Evolutionary conservation across 53 echinoderm and acorn worm species (phyloP), one percentile per base, ranked within the genome.

Genomic region (Antedon mediterranea): DNA sequence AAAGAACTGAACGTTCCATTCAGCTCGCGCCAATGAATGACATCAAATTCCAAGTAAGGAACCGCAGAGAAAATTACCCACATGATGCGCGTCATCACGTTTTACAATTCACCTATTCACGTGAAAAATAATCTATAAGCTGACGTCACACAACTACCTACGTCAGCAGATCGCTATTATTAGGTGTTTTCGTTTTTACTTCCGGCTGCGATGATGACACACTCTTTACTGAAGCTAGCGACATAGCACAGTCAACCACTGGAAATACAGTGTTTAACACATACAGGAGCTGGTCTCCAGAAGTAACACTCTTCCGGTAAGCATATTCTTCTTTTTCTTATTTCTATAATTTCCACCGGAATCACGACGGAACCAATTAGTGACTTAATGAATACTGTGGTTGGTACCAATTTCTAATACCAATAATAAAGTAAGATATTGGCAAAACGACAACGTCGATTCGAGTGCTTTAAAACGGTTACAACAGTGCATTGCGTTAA

Each of bases 1-100:
- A 37, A 37, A 4, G 37, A 4, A 6, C 37, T 37, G 37, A 11
- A 37, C n/a, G n/a, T n/a, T n/a, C n/a, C 41, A 57, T 18, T 57
- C 57, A 15, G 57, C 57, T 26, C 57, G 57, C 57, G 57, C 15
- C 23, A 18, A 18, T 57, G 57, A 57, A 57, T 57, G 57, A 57
- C 57, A 57, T 57, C 57, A 57, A 57, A 57, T 57, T 57, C 57
- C 57, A 57, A 57, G 57, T 57, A 57, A 57, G 57, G 57, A 57
- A 18, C 57, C 57, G 57, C 57, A 57, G 57, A 57, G 57, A 57
- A 8, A 13, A 23, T 41, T 41, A 57, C 11, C 57, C 57, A 57
- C 57, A 57, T 11, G 11, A 41, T 7, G 5, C 41, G 57, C 57
- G 57, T 57, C 57, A 57, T 57, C 57, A 26, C 57, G 5, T 41